Conservation (phyloP, 1,140 invertebrate genomes). For the Colletes latitarsis region DNA sequence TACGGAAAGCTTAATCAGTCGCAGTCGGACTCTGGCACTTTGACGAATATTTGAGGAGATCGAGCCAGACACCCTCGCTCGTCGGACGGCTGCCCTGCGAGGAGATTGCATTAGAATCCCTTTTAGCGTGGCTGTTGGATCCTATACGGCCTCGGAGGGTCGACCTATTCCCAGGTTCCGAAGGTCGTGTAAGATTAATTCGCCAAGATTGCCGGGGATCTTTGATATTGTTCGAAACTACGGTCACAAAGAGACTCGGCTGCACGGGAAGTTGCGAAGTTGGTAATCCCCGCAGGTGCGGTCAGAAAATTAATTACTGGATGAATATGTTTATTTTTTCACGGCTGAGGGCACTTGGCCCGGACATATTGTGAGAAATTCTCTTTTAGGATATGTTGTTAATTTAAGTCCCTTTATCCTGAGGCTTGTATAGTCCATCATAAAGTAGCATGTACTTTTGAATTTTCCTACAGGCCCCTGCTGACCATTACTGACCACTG, state of each 20-base stretch:
- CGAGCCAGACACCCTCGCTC: not conserved
- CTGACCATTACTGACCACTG: too few relatives aligned
- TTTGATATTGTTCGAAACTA: not conserved
- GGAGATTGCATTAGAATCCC: not conserved
- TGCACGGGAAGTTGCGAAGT: not conserved
- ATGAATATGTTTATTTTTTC: too few relatives aligned
- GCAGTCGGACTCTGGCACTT: not conserved
- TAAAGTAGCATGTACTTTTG: too few relatives aligned
- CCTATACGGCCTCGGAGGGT: not conserved
- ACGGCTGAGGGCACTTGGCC: too few relatives aligned
- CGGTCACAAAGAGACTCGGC: not conserved
- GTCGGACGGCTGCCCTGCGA: not conserved
- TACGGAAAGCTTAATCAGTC: not conserved
- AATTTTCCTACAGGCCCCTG: too few relatives aligned
- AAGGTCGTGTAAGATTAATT: conserved; percentile 1
- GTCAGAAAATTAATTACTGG: conserved; percentile 7
- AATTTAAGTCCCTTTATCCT: too few relatives aligned
- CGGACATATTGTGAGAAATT: too few relatives aligned
- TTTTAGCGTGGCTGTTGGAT: not conserved
- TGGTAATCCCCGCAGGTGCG: not conserved
- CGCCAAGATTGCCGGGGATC: not conserved
- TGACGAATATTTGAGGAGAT: conserved; percentile 32
- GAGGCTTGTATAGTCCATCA: too few relatives aligned
- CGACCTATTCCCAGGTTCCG: not conserved
- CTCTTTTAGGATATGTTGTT: too few relatives aligned